Evolutionary conservation across 2,113 vertebrate species (phyloP).

Genomic region (Nanorana parkeri): DNA sequence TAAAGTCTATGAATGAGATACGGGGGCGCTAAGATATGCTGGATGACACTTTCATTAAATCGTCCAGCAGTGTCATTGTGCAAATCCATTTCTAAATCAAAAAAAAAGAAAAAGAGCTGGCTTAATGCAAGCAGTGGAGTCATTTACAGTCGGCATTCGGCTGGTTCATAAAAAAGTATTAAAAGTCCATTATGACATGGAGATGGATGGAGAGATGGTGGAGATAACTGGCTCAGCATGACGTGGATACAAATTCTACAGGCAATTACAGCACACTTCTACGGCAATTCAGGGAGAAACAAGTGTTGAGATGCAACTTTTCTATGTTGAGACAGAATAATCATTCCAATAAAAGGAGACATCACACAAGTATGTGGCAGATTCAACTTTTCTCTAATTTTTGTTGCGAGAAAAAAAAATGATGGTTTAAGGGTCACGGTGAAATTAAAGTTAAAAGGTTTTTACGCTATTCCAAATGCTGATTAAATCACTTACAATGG

Average conservation of each 20-base stretch:
- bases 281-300: background rate
- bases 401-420: no score
- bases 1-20: slow-evolving; percentile 6
- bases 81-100: slow-evolving; percentile 1
- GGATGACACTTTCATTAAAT: slow-evolving; percentile 14
- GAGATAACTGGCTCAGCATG: background rate
- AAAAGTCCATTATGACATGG: background rate
- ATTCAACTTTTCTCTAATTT: no score
- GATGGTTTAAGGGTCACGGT: no score
- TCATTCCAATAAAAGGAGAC: no score
- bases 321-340: no score
- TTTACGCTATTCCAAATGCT: no score
- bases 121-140: background rate
- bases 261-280: background rate
- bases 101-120: background rate
- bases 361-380: no score
- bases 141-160: background rate
- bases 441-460: no score
- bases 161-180: background rate
- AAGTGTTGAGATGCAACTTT: no score
- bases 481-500: no score
- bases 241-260: no score
- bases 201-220: background rate
- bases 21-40: background rate
- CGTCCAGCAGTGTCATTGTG: background rate